Conservation (phyloP, 2,797 vertebrate genomes). For the Mastacembelus armatus region DNA sequence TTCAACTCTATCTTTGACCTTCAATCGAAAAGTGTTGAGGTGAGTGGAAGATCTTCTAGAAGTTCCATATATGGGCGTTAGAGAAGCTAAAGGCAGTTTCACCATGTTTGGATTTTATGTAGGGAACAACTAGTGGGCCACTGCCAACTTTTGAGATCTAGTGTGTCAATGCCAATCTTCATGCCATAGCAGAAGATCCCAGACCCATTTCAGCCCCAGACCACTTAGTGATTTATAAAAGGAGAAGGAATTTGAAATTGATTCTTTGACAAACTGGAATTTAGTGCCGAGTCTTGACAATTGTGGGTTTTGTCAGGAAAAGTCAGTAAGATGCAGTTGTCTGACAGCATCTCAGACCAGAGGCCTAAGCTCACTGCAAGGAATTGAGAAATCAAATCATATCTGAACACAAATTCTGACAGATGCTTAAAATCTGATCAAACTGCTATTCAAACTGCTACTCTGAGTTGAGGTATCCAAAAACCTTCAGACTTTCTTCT, state of each 20-base stretch:
- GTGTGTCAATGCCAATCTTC: background rate
- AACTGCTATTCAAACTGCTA: no score
- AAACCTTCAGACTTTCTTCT: no score
- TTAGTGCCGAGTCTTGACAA: constrained; percentile 5
- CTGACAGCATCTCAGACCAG: no score
- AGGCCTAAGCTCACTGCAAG: no score
- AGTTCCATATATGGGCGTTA: constrained; percentile 4
- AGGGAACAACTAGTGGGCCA: background rate
- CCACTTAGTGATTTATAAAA: constrained; percentile 12
- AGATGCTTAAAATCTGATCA: no score
- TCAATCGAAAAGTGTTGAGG: background rate
- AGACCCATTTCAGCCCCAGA: constrained; percentile 1
- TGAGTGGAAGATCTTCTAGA: background rate
- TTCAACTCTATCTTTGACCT: background rate
- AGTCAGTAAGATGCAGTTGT: constrained; percentile 1
- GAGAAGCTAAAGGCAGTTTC: constrained; percentile 6
- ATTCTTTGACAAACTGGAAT: constrained; percentile 1
- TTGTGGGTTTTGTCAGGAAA: background rate
- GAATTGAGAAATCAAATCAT: no score
- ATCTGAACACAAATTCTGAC: no score
- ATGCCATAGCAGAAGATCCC: constrained; percentile 3
- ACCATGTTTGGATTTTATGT: constrained; percentile 20
- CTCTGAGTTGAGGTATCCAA: no score
- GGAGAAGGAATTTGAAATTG: background rate
- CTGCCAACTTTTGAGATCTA: background rate